Base-by-base conservation (phyloP, 2,888 invertebrate genomes). In the Mactromeris polynyma region DNA sequence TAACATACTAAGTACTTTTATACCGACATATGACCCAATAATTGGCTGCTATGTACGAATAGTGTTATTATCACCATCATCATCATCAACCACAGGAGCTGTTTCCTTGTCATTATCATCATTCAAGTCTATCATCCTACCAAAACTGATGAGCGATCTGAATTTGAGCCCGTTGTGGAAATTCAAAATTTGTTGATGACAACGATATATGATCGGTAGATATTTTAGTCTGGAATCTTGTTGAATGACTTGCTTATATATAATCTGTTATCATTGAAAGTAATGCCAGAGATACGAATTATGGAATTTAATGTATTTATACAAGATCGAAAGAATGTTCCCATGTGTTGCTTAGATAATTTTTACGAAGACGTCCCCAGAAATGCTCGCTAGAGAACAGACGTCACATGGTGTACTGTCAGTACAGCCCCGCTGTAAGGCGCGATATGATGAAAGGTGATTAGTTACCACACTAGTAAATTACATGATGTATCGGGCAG, bases 261-360 rank as follows among this genome's bases (percentile, higher is more conserved):
- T 73, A 19, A 73, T 73, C 36, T 11, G 73, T 36, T 73, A 19
- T 73, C 26, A 11, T 19, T 26, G 33, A 19, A 73, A 36, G 36
- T 33, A 73, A 73, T 73, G 36, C 2, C 26, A 73, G 36, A 73
- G 33, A 73, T 73, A 26, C 14, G 14, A 73, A 73, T 36, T 73
- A 73, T 73, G 14, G 33, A 73, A 73, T 73, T 73, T 73, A 73
- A 73, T 73, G 73, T 73, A 73, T 73, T 73, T 73, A 73, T 33
- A 33, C 33, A 33, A 73, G 36, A 73, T 73, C 19, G 73, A 73
- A 73, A 36, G 19, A 33, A 33, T 36, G 73, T 73, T 17, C 73
- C 7, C 73, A 73, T 73, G 36, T 73, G 73, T 31, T 73, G 73
- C 36, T 73, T 19, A 17, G 4, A 73, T 4, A 14, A 33, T 73